Conservation (phyloP, 1,140 invertebrate species). For the Choristoneura fumiferana region DNA sequence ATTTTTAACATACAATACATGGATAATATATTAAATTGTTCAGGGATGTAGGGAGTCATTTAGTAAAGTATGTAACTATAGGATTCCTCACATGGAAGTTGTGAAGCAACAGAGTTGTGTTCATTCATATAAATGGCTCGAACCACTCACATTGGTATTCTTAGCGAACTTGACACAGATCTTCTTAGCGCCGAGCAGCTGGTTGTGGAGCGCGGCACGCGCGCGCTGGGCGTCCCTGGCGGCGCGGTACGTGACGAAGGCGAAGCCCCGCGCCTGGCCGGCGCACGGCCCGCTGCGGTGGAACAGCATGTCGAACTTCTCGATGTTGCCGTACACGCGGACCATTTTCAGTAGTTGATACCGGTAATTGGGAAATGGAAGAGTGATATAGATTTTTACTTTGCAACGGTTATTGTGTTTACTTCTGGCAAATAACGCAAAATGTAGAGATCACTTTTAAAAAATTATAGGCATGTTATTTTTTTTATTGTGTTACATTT, state of each 20-base stretch:
- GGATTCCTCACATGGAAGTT: too few relatives aligned
- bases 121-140: too few relatives aligned
- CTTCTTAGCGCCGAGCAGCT: conserved; percentile 85
- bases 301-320: conserved; percentile 96
- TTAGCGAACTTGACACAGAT: conserved; percentile 88
- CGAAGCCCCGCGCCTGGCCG: conserved; percentile 94
- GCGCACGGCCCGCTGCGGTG: conserved; percentile 92
- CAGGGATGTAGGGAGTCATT: too few relatives aligned
- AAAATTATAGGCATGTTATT: too few relatives aligned
- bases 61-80: too few relatives aligned
- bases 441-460: too few relatives aligned
- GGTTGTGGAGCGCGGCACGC: conserved; percentile 86
- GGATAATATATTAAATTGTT: too few relatives aligned
- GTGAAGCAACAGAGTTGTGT: too few relatives aligned
- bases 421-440: too few relatives aligned
- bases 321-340: conserved; percentile 93
- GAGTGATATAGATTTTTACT: neutral
- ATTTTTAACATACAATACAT: too few relatives aligned
- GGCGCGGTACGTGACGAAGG: conserved; percentile 92
- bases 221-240: conserved; percentile 83
- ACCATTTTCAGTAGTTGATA: conserved; percentile 96
- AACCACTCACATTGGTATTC: too few relatives aligned
- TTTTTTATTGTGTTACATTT: too few relatives aligned
- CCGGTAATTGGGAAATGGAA: conserved; percentile 82
- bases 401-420: neutral